Evolutionary conservation across 2,113 vertebrate genomes (phyloP).

Genomic region (Poeciliopsis retropinna): DNA sequence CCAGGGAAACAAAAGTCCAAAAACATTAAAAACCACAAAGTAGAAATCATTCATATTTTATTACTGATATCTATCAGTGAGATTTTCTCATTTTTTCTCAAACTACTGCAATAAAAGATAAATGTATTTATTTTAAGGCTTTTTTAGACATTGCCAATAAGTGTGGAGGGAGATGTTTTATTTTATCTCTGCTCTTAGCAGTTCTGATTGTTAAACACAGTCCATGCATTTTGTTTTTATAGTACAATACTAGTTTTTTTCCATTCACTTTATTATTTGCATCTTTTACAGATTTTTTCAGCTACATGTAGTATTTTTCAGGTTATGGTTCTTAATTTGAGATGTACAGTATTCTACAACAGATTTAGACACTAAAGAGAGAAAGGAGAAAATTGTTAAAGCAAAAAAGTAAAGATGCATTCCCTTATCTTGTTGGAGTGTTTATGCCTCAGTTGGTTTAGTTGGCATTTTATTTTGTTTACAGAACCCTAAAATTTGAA

Average conservation of each 20-base stretch:
- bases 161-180: not conserved
- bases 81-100: not conserved
- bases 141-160: not conserved
- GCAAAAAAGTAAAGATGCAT: not conserved
- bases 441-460: not conserved
- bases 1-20: not conserved
- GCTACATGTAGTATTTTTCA: constrained; percentile 49
- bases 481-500: not conserved
- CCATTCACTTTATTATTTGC: constrained; percentile 35
- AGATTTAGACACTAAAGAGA: not conserved
- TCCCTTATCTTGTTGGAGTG: not conserved
- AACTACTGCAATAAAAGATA: not conserved
- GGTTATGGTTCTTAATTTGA: constrained; percentile 15
- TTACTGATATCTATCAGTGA: not conserved
- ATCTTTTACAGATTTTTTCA: constrained; percentile 35
- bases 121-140: not conserved
- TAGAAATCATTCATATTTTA: not conserved
- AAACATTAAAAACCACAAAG: not conserved
- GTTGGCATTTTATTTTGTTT: not conserved
- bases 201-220: constrained; percentile 6
- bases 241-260: constrained; percentile 13
- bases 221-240: constrained; percentile 17
- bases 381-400: not conserved
- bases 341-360: constrained; percentile 4
- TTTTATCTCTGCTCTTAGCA: constrained; percentile 16